A percentile compares a stretch with the other conserved stretches of the same genome.
Conservation (phyloP, 1,140 invertebrate genomes). For the Drosophila insularis region DNA sequence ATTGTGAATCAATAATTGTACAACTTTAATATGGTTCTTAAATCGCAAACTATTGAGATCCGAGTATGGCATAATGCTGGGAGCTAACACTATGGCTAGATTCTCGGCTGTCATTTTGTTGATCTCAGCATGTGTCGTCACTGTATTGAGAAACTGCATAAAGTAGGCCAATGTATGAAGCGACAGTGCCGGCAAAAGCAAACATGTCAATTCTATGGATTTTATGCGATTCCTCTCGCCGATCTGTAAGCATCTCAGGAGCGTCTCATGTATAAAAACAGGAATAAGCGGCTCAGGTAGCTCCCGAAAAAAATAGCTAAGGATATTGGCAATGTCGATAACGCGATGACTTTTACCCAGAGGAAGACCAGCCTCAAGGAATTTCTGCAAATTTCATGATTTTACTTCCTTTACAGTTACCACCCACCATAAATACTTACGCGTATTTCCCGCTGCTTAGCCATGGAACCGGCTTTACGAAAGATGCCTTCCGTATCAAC, state of each 20-base stretch:
- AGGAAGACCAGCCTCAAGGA: slow-evolving; percentile 86
- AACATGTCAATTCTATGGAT: slow-evolving; percentile 85
- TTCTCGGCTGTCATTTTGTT: slow-evolving; percentile 93
- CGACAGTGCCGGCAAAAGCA: slow-evolving; percentile 86
- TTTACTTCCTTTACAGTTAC: too few relatives aligned
- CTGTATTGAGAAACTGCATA: slow-evolving; percentile 86
- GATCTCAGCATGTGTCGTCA: slow-evolving; percentile 85
- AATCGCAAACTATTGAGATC: slow-evolving; percentile 85
- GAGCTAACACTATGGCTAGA: slow-evolving; percentile 90
- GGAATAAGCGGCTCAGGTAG: slow-evolving; percentile 92
- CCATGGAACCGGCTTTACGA: slow-evolving; percentile 91
- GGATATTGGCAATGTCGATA: slow-evolving; percentile 91
- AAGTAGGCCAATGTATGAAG: slow-evolving; percentile 88
- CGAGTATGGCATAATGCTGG: slow-evolving; percentile 91
- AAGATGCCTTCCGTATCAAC: slow-evolving; percentile 91
- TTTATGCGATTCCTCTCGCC: slow-evolving; percentile 54
- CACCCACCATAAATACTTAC: slow-evolving; percentile 79
- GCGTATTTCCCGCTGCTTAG: slow-evolving; percentile 90
- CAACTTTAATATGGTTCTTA: slow-evolving; percentile 86
- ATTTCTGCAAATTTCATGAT: slow-evolving; percentile 82
- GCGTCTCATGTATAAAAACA: slow-evolving; percentile 87
- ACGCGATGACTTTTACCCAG: slow-evolving; percentile 87
- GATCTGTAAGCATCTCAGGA: slow-evolving; percentile 87
- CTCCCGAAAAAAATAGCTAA: slow-evolving; percentile 92
- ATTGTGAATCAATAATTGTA: slow-evolving; percentile 90